Base-by-base conservation (phyloP, 2,113 vertebrate genomes). In the Todiramphus chloris region DNA sequence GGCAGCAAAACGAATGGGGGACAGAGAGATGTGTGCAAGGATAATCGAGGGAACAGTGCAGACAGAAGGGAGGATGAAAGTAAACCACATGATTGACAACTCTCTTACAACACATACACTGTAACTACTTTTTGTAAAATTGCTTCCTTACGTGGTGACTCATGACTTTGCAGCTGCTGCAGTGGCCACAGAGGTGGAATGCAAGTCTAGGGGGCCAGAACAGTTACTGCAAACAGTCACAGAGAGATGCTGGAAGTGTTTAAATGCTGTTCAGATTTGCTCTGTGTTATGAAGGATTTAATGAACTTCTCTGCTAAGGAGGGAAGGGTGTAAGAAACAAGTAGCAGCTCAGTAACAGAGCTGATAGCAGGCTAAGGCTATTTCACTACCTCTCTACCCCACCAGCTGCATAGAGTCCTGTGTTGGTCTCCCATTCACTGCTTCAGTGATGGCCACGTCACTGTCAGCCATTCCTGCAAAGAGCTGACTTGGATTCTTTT, bases 141-240 rank as follows among this genome's bases (percentile, higher is more conserved):
- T 44, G 33, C 43, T 74, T 63, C 41, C 83, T 87, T 75, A 58
- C 66, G 25, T 0, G 2, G 79, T 79, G 82, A 78, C 90, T 95
- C 78, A 95, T n/a, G 90, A 39, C 70, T 92, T 50, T 46, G 66
- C 94, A 94, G 87, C 92, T 94, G 92, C 87, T 91, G 77, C 66
- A 62, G 74, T 44, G 83, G 69, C 83, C 58, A 78, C 0, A 73
- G 90, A 83, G 55, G 87, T 59, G 60, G 37, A 92, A 75, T 41
- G 41, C 35, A 89, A 95, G 69, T 60, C 69, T 78, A 5, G 14
- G 31, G 51, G 76, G 58, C 72, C 94, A 89, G 70, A 64, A 90
- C 74, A 59, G 27, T 25, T 53, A 87, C 16, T 66, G 64, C 69
- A 31, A 73, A 74, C 64, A 70, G 48, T 46, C 86, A 84, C 41